Conservation (phyloP, 2,797 vertebrate genomes). For the Agapornis canus region DNA sequence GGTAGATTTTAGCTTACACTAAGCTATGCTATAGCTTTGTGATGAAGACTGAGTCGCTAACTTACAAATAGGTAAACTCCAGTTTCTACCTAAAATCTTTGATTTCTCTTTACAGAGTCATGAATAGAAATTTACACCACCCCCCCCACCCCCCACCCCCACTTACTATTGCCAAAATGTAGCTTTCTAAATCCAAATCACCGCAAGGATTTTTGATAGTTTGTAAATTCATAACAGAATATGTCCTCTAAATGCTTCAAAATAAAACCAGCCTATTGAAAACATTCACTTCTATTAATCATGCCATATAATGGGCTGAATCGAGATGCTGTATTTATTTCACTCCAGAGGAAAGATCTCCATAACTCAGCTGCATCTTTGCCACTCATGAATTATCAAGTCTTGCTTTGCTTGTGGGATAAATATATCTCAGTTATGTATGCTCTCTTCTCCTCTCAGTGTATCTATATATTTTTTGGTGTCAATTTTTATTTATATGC, state of each 20-base stretch:
- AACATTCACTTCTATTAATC: slow-evolving; percentile 63
- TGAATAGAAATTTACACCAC: background rate
- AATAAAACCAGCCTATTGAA: slow-evolving; percentile 33
- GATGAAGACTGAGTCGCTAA: background rate
- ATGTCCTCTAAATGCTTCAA: slow-evolving; percentile 12
- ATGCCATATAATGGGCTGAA: slow-evolving; percentile 44
- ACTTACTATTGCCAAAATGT: background rate
- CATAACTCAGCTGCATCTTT: slow-evolving; percentile 72
- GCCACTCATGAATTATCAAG: slow-evolving; percentile 76
- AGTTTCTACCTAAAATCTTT: background rate
- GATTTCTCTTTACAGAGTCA: background rate
- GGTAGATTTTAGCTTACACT: background rate
- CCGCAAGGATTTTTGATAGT: background rate
- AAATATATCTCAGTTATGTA: slow-evolving; percentile 76
- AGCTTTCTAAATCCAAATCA: background rate
- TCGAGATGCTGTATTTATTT: slow-evolving; percentile 69
- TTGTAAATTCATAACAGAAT: slow-evolving; percentile 1
- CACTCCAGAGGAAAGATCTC: slow-evolving; percentile 70
- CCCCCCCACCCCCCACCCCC: too few relatives aligned
- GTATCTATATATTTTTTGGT: slow-evolving; percentile 69
- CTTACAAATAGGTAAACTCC: background rate
- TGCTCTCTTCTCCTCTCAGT: slow-evolving; percentile 68
- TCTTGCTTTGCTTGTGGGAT: slow-evolving; percentile 73
- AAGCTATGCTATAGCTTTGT: background rate
- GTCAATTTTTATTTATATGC: slow-evolving; percentile 77